phyloP scores from a whole-genome alignment of 2,113 vertebrate genomes.

The mouse (Mus musculus) region GRCm39 chr13:52153001-52153500 shows the following conservation, averaged over 20 bases:
- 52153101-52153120: not conserved
- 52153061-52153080: not conserved
- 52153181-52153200: fast-evolving
- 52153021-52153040: not conserved
- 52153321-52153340: no score
- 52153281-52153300: not conserved
- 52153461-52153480: not conserved
- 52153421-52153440: not conserved
- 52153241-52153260: not conserved
- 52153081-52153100: not conserved
- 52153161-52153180: fast-evolving
- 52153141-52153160: not conserved
- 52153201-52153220: not conserved
- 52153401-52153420: not conserved
- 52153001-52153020: not conserved
- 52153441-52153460: not conserved
- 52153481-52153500: not conserved
- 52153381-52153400: not conserved
- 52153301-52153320: not conserved
- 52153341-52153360: not conserved
- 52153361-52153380: not conserved
- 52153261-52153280: not conserved
- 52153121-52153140: fast-evolving
- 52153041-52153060: not conserved
- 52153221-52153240: fast-evolving